These are phyloP conservation scores for Hymenochirus boettgeri DNA, from an alignment of 2,113 vertebrate species.

Conservation along the genomic window DNA sequence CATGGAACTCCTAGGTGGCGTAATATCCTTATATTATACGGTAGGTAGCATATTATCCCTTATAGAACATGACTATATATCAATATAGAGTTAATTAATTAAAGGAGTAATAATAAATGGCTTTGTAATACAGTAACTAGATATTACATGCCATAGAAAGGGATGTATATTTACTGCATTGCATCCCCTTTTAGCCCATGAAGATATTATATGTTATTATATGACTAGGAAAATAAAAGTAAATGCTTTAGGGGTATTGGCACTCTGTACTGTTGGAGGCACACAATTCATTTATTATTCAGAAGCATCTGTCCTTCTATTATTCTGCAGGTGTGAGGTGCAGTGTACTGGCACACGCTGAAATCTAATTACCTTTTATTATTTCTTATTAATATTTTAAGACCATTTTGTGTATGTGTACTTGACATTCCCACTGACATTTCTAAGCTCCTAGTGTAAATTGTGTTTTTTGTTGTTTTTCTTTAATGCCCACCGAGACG, in stretches of 20 bases:
- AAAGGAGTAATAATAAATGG: no score
- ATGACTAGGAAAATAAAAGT: not conserved
- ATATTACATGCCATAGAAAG: no score
- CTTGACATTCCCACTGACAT: not conserved
- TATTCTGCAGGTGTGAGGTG: slow-evolving; percentile 22
- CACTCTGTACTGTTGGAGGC: not conserved
- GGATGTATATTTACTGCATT: no score
- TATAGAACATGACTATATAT: no score
- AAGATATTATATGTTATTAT: no score
- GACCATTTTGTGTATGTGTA: not conserved
- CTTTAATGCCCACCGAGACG: not conserved
- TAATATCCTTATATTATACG: no score
- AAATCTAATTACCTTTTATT: not conserved
- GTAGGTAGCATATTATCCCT: no score
- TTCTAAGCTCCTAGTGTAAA: not conserved
- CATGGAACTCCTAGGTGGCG: no score
- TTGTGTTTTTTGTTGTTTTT: no score
- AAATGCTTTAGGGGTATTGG: not conserved
- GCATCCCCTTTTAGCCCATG: no score
- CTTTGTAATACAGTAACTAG: no score
- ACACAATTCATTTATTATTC: slow-evolving; percentile 24
- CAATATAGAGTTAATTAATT: no score
- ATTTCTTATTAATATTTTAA: not conserved
- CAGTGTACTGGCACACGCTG: not conserved
- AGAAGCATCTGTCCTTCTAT: not conserved